Evolutionary conservation across 1,140 invertebrate genomes (phyloP).

Genomic region (Ditylenchus dipsaci): DNA sequence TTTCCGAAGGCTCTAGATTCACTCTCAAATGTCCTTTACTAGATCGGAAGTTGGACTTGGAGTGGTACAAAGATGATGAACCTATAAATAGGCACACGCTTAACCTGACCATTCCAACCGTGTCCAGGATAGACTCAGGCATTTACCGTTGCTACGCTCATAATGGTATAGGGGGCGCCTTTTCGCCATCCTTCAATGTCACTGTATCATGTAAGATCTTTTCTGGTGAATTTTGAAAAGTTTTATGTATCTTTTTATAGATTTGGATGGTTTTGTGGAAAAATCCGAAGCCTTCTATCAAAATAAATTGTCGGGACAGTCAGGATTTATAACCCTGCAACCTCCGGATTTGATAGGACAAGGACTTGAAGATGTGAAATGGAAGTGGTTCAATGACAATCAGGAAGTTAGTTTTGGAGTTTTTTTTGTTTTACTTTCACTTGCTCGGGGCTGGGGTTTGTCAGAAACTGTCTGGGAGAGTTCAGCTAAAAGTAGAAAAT

Average conservation of each 20-base stretch:
- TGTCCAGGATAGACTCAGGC: slow-evolving; percentile 10
- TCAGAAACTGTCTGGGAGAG: no score
- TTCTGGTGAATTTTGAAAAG: not conserved
- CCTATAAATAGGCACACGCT: not conserved
- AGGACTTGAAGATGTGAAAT: not conserved
- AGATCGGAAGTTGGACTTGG: slow-evolving; percentile 1
- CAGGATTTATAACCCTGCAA: not conserved
- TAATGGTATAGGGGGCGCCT: slow-evolving; percentile 19
- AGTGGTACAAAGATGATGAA: slow-evolving; percentile 18
- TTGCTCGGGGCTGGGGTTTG: no score
- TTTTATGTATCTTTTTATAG: not conserved
- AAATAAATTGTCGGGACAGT: not conserved
- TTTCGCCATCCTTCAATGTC: slow-evolving; percentile 21
- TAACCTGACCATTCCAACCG: slow-evolving; percentile 1
- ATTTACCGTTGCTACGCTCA: slow-evolving; percentile 19
- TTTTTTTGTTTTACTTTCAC: slow-evolving; percentile 8
- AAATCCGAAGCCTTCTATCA: not conserved
- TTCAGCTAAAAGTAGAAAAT: not conserved
- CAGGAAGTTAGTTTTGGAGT: not conserved
- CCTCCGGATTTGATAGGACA: not conserved
- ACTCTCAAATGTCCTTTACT: slow-evolving; percentile 15
- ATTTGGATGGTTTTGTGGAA: not conserved
- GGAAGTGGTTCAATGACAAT: slow-evolving; percentile 1
- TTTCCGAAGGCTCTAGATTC: slow-evolving; percentile 3
- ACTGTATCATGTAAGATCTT: slow-evolving; percentile 19